Base-by-base conservation (phyloP, 2,113 vertebrate species). In the Seriola aureovittata region DNA sequence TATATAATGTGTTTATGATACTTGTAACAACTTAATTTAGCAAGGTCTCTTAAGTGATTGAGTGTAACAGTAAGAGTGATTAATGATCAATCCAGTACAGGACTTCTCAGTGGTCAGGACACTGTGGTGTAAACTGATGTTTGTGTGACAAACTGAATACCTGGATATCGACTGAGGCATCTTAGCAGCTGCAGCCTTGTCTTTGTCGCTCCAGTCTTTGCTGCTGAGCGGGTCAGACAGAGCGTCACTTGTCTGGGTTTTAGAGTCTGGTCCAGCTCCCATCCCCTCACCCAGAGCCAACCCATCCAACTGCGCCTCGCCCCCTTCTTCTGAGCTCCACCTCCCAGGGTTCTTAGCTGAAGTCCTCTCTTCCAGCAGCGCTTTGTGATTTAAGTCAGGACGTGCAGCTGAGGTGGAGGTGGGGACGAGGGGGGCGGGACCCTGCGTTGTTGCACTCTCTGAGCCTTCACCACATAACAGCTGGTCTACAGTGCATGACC, bases 111-210 rank as follows among this genome's bases (percentile, higher is more conserved):
- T 9, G 34, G 17, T 21, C 5, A 55, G 21, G 29, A 40, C 29
- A 6, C 57, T 38, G 65, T n/a, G 4, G 23, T 46, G 19, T n/a
- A 3, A 72, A 46, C 6, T 0, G 70, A 21, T 7, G 1, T 65
- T 11, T 65, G 44, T 23, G 57, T 29, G 42, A 64, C 46, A 42
- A 62, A 68, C 5, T n/a, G 8, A 65, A 55, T 95, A 96, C 95
- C 95, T 96, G 91, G 95, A 96, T 78, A 93, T 78, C 1, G 96
- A 96, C 86, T 96, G 94, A 90, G 96, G 93, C 91, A 94, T 94
- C 93, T 93, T 97, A 75, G 90, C 17, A 38, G 94, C 86, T 25
- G 93, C 70, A 58, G 81, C 67, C 60, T 93, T 95, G 90, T 96
- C 96, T 93, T 95, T 96, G 62, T 95, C 93, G 66, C 91, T 96